These are phyloP conservation scores for Leptobrachium ailaonicum DNA, from an alignment of 2,113 vertebrate species.

Conservation along the genomic window DNA sequence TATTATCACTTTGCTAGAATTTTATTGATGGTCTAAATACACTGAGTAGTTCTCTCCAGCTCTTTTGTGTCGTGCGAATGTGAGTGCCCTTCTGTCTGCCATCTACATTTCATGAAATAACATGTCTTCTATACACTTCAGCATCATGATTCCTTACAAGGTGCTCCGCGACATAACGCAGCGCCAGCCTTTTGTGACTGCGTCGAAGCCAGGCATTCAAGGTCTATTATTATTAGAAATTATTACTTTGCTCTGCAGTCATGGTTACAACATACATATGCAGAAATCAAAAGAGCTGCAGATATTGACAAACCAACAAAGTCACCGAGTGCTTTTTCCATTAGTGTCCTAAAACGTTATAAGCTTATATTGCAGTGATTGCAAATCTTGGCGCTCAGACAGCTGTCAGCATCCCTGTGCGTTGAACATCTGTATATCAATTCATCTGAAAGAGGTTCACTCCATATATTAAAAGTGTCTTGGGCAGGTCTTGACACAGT, in stretches of 20 bases:
- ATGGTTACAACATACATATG: slow-evolving; percentile 38
- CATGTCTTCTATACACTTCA: slow-evolving; percentile 12
- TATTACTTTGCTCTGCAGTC: slow-evolving; percentile 42
- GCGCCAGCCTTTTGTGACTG: slow-evolving; percentile 27
- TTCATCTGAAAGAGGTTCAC: too few species aligned
- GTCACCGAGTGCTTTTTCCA: slow-evolving; percentile 28
- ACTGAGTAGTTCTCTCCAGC: background rate
- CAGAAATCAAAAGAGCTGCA: slow-evolving; percentile 16
- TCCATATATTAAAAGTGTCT: too few species aligned
- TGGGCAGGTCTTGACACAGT: too few species aligned
- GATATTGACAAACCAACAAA: slow-evolving; percentile 7
- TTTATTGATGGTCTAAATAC: slow-evolving; percentile 4
- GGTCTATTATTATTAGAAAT: slow-evolving; percentile 34
- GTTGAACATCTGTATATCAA: too few species aligned
- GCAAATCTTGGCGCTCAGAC: too few species aligned
- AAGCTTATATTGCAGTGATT: too few species aligned
- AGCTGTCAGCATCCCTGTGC: too few species aligned
- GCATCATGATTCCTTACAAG: slow-evolving; percentile 8
- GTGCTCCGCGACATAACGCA: slow-evolving; percentile 1
- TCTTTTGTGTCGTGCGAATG: background rate
- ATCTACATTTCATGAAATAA: background rate
- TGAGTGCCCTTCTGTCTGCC: background rate
- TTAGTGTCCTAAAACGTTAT: background rate
- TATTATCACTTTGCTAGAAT: background rate
- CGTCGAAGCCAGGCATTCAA: slow-evolving; percentile 24